Evolutionary conservation across 1,140 invertebrate species (phyloP), one percentile per base, ranked within the genome.

Genomic region (Melipona quadrifasciata): DNA sequence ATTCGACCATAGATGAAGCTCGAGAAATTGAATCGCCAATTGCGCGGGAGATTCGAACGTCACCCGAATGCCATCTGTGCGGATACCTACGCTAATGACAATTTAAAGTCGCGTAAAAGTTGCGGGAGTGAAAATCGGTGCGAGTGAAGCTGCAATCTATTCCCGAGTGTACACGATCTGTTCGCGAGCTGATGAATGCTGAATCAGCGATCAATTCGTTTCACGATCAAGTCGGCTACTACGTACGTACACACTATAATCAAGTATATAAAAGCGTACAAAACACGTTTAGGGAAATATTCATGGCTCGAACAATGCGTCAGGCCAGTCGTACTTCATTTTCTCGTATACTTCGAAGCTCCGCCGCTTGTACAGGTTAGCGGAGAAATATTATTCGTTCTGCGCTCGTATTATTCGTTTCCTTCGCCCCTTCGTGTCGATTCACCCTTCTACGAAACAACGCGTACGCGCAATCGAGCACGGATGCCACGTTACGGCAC

Each of bases 211-310:
- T 79, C 31, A 57, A 75, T 34, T 75, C 65, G 21, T 84, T 74
- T 76, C 82, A 74, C 75, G 73, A 68, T 68, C 64, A 57, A 68
- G 53, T 80, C 24, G 68, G n/a, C 61, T 86, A 61, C 21, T 76
- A 76, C n/a, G n/a, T 80, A 77, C 77, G 58, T 80, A 65, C 27
- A 71, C 77, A 87, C 68, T 71, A 83, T 53, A 39, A 53, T 87
- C 77, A 86, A 24, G 77, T 65, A 72, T 80, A 84, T 72, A 86
- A 82, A 86, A 86, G 79, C 79, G 78, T 68, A 82, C 17, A 85
- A 87, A 77, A 76, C 77, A 82, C 68, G 39, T 75, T 65, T 76
- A 47, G 11, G 76, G 74, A 82, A 77, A 77, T 68, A 61, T 16
- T 61, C 34, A 16, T n/a, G 24, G 31, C 57, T 74, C 70, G 79